Evolutionary conservation across 2,888 invertebrate species (phyloP).

Genomic region (Drosophila parthenogenetica): DNA sequence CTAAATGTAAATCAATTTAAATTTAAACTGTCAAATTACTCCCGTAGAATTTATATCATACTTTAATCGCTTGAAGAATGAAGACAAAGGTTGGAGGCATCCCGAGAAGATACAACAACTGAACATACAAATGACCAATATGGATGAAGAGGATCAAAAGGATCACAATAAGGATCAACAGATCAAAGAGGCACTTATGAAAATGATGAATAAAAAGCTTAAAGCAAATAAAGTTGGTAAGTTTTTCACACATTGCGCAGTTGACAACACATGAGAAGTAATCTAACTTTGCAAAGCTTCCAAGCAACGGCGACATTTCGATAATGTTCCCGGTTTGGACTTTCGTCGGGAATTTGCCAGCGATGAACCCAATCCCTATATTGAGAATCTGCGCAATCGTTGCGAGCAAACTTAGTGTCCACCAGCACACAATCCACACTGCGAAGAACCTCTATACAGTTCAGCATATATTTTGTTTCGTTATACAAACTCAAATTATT

Average conservation of each 20-base stretch:
- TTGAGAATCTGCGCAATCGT: conserved; percentile 26
- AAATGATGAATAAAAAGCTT: conserved; percentile 20
- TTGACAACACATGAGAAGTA: not conserved
- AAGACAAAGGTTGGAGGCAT: not conserved
- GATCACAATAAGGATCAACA: conserved; percentile 5
- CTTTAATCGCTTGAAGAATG: too few relatives aligned
- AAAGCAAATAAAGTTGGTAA: conserved; percentile 5
- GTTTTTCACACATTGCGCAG: not conserved
- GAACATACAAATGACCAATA: conserved; percentile 19
- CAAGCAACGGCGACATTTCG: not conserved
- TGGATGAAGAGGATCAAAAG: conserved; percentile 24
- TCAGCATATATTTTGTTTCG: not conserved
- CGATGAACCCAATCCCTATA: conserved; percentile 58
- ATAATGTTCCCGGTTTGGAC: conserved; percentile 28
- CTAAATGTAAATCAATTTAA: not conserved
- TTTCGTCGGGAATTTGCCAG: conserved; percentile 50
- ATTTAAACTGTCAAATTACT: not conserved
- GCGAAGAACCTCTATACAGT: conserved; percentile 11
- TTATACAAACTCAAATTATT: too few relatives aligned
- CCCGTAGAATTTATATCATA: not conserved
- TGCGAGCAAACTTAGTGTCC: conserved; percentile 4
- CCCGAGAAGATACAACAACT: not conserved
- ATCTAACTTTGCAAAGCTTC: conserved; percentile 2
- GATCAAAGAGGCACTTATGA: conserved; percentile 17
- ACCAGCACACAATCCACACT: not conserved